Evolutionary conservation across 2,797 vertebrate genomes (phyloP).

Genomic region (Crenichthys baileyi): DNA sequence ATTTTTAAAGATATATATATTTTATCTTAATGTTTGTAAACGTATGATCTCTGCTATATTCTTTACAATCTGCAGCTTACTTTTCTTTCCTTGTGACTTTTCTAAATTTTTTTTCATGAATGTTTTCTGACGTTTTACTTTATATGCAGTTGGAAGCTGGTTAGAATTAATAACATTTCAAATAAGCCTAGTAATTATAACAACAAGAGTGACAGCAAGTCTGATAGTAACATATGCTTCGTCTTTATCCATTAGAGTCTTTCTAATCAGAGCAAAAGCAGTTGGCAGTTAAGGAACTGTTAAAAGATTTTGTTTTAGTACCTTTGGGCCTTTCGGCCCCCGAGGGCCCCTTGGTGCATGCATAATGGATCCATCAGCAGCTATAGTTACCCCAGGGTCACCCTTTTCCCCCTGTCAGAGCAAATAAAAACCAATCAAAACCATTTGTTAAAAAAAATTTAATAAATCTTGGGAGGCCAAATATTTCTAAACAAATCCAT

Average conservation of each 20-base stretch:
- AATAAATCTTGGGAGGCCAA: neutral
- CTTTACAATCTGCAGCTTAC: neutral
- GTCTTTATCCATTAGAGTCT: neutral
- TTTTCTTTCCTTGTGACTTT: neutral
- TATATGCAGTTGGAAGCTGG: neutral
- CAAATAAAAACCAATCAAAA: conserved; percentile 11
- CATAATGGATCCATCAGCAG: conserved; percentile 84
- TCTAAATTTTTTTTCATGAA: neutral
- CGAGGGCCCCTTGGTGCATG: conserved; percentile 72
- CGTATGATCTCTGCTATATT: neutral
- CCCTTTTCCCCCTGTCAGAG: conserved; percentile 90
- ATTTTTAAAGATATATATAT: neutral
- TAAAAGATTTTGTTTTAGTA: conserved; percentile 22
- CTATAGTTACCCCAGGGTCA: conserved; percentile 86
- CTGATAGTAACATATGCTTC: neutral
- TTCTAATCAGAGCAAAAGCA: neutral
- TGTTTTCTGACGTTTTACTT: neutral
- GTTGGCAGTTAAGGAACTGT: neutral
- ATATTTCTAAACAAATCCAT: neutral
- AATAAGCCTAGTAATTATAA: neutral
- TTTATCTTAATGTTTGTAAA: neutral
- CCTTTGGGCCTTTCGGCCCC: conserved; percentile 85
- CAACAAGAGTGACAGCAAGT: neutral
- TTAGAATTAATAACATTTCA: neutral
- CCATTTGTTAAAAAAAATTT: no score